phyloP scores from a whole-genome alignment of 1,140 invertebrate species.

The Dryas iulia region DNA sequence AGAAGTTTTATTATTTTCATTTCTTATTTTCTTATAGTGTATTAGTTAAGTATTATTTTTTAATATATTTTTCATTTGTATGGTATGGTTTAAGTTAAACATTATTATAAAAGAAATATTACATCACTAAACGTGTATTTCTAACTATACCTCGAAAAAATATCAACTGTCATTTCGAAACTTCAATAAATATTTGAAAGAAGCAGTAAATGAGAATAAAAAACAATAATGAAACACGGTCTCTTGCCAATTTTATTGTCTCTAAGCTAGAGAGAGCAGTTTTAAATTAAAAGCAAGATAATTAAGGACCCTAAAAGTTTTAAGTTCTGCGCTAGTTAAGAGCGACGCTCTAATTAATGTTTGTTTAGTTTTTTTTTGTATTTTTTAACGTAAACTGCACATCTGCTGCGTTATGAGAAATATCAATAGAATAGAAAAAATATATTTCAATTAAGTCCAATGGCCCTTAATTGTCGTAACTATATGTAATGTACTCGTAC shows the following conservation, averaged over 20 bases:
- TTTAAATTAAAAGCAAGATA: slow-evolving; percentile 26
- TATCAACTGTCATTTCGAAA: neutral
- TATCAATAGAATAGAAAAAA: neutral
- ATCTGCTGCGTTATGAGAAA: neutral
- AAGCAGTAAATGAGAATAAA: neutral
- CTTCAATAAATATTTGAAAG: neutral
- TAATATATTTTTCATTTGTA: neutral
- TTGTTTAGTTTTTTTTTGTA: slow-evolving; percentile 5
- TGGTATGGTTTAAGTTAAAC: neutral
- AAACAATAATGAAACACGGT: slow-evolving; percentile 1
- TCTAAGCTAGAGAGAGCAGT: slow-evolving; percentile 8
- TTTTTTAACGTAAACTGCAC: slow-evolving; percentile 10
- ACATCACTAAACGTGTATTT: too few relatives aligned
- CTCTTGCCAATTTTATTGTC: slow-evolving; percentile 13
- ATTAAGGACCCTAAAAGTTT: slow-evolving; percentile 19
- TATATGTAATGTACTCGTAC: too few relatives aligned
- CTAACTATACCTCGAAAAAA: too few relatives aligned
- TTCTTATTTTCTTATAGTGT: neutral
- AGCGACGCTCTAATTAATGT: slow-evolving; percentile 19
- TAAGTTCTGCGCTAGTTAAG: slow-evolving; percentile 19
- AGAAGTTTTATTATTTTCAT: too few relatives aligned
- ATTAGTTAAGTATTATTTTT: neutral
- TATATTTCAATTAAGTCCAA: too few relatives aligned
- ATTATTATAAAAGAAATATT: too few relatives aligned
- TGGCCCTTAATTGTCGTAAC: too few relatives aligned